Evolutionary conservation across 2,113 vertebrate species (phyloP).

Genomic region (Pycnonotus jocosus): DNA sequence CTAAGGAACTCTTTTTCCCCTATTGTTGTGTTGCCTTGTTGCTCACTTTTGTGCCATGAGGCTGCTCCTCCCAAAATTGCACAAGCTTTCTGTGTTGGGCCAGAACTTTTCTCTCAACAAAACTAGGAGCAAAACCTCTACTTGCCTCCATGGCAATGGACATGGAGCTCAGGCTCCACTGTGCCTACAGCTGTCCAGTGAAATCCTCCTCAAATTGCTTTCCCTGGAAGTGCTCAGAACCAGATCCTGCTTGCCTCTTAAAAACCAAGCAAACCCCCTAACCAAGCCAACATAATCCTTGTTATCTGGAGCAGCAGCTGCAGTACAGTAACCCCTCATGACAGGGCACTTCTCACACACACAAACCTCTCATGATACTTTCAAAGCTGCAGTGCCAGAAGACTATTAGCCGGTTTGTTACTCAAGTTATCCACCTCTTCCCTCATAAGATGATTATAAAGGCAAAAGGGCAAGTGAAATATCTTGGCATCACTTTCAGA

Average conservation of each 20-base stretch:
- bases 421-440: neutral
- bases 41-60: neutral
- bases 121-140: neutral
- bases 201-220: neutral
- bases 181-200: neutral
- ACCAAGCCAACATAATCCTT: neutral
- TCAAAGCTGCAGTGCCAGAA: neutral
- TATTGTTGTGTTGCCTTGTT: neutral
- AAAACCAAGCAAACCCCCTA: neutral
- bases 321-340: rapidly evolving
- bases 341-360: neutral
- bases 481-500: neutral
- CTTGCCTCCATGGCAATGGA: neutral
- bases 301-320: neutral
- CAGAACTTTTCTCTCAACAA: neutral
- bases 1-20: neutral
- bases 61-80: neutral
- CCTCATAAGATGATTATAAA: neutral
- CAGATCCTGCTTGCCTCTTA: neutral
- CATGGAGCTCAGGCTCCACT: neutral
- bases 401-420: neutral
- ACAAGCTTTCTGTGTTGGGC: neutral
- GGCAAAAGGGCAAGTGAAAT: neutral
- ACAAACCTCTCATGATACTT: neutral
- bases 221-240: neutral